phyloP scores from a whole-genome alignment of 2,113 vertebrate genomes.

The Monopterus albus region DNA sequence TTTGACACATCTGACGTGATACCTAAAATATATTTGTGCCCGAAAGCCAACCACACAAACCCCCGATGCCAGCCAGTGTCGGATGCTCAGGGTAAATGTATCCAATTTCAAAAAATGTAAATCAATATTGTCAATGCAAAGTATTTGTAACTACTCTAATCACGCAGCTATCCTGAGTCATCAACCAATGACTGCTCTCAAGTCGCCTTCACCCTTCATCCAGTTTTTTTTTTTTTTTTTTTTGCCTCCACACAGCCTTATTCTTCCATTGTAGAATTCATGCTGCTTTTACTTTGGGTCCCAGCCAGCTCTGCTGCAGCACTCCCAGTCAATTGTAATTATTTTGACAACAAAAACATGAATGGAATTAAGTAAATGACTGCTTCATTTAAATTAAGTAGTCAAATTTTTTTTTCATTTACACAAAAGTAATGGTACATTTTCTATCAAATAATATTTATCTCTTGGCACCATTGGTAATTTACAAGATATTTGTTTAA shows the following conservation, averaged over 20 bases:
- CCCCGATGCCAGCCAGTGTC: no score
- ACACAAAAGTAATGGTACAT: constrained; percentile 3
- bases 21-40: no score
- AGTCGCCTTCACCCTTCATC: neutral
- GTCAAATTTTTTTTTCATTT: neutral
- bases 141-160: neutral
- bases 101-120: neutral
- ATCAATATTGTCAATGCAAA: neutral
- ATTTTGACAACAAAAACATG: constrained; percentile 3
- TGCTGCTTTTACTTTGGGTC: no score
- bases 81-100: neutral
- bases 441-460: neutral
- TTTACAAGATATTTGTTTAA: neutral
- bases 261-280: neutral
- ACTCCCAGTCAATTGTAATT: neutral
- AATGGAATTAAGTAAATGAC: neutral
- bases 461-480: neutral
- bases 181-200: neutral
- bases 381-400: constrained; percentile 18
- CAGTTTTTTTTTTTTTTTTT: neutral
- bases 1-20: no score
- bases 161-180: neutral
- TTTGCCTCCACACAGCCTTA: no score
- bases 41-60: no score
- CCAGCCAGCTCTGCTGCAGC: no score